phyloP scores from a whole-genome alignment of 2,888 invertebrate species.

The Cetonia aurata region DNA sequence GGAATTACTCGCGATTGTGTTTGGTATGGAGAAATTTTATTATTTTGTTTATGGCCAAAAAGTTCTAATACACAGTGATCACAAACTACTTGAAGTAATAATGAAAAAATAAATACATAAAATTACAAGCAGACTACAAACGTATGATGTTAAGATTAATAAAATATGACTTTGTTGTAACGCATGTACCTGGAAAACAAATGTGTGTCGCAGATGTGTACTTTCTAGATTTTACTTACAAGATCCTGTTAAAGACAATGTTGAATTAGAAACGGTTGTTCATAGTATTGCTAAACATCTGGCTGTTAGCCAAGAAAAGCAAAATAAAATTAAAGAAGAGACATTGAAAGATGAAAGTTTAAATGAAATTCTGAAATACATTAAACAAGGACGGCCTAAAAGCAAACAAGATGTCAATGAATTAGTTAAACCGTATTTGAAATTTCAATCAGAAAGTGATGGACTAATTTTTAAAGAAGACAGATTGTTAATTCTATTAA shows the following conservation, averaged over 20 bases:
- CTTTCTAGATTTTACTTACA: slow-evolving; percentile 31
- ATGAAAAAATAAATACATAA: slow-evolving; percentile 52
- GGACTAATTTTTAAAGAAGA: slow-evolving; percentile 20
- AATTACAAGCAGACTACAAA: slow-evolving; percentile 36
- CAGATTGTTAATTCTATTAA: slow-evolving; percentile 49
- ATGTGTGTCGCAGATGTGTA: slow-evolving; percentile 27
- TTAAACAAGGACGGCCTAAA: slow-evolving; percentile 46
- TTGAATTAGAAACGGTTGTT: slow-evolving; percentile 17
- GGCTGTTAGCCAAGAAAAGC: slow-evolving; percentile 10
- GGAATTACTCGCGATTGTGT: slow-evolving; percentile 50
- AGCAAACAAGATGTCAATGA: slow-evolving; percentile 32
- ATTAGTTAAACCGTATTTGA: slow-evolving; percentile 20
- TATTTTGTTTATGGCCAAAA: slow-evolving; percentile 38
- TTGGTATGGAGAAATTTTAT: slow-evolving; percentile 42
- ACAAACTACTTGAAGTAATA: slow-evolving; percentile 44
- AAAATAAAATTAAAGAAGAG: slow-evolving; percentile 9
- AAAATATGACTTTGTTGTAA: neutral
- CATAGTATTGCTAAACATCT: slow-evolving; percentile 21
- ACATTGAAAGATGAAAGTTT: slow-evolving; percentile 24
- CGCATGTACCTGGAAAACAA: slow-evolving; percentile 38
- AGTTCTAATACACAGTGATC: slow-evolving; percentile 41
- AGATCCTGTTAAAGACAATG: slow-evolving; percentile 14
- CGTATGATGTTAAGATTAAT: slow-evolving; percentile 46
- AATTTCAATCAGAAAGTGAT: slow-evolving; percentile 40
- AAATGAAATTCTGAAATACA: slow-evolving; percentile 52